Evolutionary conservation across 1,140 invertebrate species (phyloP).

Genomic region (Goniozus legneri): DNA sequence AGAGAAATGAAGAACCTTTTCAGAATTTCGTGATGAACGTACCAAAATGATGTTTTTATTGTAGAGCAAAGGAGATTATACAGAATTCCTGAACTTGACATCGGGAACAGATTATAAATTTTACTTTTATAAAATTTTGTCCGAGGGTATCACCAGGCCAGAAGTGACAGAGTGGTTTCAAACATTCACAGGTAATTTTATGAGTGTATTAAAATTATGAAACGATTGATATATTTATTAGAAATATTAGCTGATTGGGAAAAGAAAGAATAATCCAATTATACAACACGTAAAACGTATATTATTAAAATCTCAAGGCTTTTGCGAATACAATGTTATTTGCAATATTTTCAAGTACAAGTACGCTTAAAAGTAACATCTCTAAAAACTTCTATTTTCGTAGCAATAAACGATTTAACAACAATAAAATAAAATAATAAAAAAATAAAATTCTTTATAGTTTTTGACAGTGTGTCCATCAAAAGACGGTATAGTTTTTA

Average conservation of each 20-base stretch:
- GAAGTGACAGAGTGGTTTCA: conserved; percentile 30
- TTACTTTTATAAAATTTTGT: conserved; percentile 20
- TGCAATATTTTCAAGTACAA: background rate
- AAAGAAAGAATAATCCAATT: no score
- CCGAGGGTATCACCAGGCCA: conserved; percentile 20
- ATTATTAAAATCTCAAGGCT: no score
- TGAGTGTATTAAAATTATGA: conserved; percentile 9
- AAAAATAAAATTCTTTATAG: no score
- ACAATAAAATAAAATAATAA: no score
- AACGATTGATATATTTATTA: background rate
- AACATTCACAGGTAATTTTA: conserved; percentile 20
- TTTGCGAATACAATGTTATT: background rate
- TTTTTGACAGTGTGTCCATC: no score
- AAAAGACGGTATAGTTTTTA: no score
- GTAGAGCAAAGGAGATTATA: conserved; percentile 12
- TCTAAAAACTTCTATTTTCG: no score
- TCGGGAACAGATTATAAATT: conserved; percentile 21
- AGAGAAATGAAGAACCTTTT: background rate
- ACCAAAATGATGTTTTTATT: background rate
- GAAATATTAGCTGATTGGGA: background rate
- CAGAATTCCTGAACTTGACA: conserved; percentile 17
- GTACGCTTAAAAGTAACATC: background rate
- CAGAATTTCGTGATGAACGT: background rate
- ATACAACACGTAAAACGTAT: no score
- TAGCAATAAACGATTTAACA: no score